Evolutionary conservation across 2,113 vertebrate species (phyloP), one percentile per base, ranked within the genome.

Genomic region (Hassar affinis): DNA sequence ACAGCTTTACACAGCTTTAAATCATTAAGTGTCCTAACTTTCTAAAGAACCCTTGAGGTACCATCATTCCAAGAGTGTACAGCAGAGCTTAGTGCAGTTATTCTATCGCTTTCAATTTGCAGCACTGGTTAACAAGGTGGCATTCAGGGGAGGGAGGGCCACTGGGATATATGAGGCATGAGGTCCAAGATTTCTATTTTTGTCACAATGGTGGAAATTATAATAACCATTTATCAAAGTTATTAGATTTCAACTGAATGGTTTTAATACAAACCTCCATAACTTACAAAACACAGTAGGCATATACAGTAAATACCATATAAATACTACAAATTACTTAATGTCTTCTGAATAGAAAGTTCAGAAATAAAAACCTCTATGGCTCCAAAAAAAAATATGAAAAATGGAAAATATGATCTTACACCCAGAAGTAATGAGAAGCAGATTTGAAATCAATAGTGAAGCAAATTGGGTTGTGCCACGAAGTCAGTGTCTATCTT

Each of bases 21-120:
- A 42, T 9, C 25, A 49, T 54, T 76, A 54, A 76, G 27, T 49
- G 69, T 27, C 25, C 11, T 72, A 47, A 33, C 9, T 20, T 18
- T 52, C 7, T 33, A 76, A 76, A 35, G 27, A 76, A 54, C 47
- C 49, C 72, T 54, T 76, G 27, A 76, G 47, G 72, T 54, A 54
- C 10, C 8, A 33, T 52, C 3, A 33, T 52, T 76, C 15, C 27
- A 11, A 18, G 27, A 30, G 47, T 33, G 27, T 75, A 30, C n/a
- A 9, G 6, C 9, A 2, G 7, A 20, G 20, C 49, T 20, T 35
- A 33, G 17, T 33, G 17, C 7, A 18, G 49, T 76, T 54, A 1
- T 54, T 22, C 49, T 3, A 22, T 76, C 49, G 54, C 27, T 9
- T 54, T 76, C 49, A 52, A 76, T 76, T 76, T 18, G 47, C 72